Percentiles rank a stretch among this genome's conserved stretches.
phyloP scores from a whole-genome alignment of 2,797 vertebrate species.

The Sardinella longiceps region DNA sequence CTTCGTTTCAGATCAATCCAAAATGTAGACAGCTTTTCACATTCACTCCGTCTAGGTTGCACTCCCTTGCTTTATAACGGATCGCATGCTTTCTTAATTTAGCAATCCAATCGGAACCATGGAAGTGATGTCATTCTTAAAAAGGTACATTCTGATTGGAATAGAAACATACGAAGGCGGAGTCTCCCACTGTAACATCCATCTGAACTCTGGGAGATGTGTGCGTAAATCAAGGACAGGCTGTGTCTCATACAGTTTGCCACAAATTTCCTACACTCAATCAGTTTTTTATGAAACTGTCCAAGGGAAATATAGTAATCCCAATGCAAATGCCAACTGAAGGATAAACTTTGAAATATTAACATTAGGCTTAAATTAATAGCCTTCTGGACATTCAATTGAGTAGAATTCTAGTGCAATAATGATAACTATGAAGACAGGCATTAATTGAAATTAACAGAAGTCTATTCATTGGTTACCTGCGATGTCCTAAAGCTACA shows the following conservation, averaged over 20 bases:
- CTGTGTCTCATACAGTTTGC: background rate
- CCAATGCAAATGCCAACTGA: background rate
- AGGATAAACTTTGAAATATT: background rate
- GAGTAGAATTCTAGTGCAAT: background rate
- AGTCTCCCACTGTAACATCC: slow-evolving; percentile 57
- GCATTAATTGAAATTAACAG: background rate
- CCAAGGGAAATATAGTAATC: too few relatives aligned
- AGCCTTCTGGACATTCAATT: background rate
- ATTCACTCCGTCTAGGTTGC: background rate
- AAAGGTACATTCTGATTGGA: slow-evolving; percentile 74
- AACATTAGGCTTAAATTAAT: background rate
- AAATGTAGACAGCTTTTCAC: slow-evolving; percentile 2
- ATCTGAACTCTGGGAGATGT: slow-evolving; percentile 20
- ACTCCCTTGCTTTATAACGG: slow-evolving; percentile 81
- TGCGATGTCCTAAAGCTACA: background rate
- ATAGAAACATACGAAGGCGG: slow-evolving; percentile 58
- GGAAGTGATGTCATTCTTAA: slow-evolving; percentile 80
- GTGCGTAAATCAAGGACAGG: background rate
- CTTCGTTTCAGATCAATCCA: background rate
- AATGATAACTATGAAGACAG: background rate
- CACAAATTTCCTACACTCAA: too few relatives aligned
- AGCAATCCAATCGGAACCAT: slow-evolving; percentile 86
- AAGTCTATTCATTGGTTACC: too few relatives aligned
- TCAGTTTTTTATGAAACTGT: too few relatives aligned
- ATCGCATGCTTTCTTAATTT: slow-evolving; percentile 89